These are phyloP conservation scores for Pteronotus mesoamericanus DNA, from an alignment of 2,797 vertebrate genomes.

Conservation along the genomic window DNA sequence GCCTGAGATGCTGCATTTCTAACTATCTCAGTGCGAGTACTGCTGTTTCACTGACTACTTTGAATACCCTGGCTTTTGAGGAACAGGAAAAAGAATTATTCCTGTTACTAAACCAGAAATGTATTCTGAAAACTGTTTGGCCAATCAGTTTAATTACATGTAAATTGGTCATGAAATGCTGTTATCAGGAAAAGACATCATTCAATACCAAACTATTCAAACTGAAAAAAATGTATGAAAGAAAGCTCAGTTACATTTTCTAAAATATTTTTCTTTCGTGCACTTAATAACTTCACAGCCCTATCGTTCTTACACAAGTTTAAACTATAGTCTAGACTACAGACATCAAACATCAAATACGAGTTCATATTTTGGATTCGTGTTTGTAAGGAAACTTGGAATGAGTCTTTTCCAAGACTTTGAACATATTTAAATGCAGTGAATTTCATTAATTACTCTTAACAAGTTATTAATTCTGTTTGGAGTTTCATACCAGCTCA, in stretches of 20 bases:
- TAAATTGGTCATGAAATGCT: background rate
- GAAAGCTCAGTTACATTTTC: background rate
- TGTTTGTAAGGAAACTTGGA: conserved; percentile 39
- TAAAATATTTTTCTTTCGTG: background rate
- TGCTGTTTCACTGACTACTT: background rate
- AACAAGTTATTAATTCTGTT: conserved; percentile 50
- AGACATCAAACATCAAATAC: background rate
- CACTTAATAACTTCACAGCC: background rate
- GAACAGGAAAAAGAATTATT: background rate
- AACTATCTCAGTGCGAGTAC: background rate
- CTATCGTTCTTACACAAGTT: background rate
- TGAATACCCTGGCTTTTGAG: conserved; percentile 9
- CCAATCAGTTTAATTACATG: background rate
- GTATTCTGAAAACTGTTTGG: background rate
- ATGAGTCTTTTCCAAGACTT: conserved; percentile 49
- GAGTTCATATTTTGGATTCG: conserved; percentile 11
- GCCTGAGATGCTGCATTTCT: background rate
- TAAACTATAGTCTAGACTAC: background rate
- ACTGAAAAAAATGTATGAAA: background rate
- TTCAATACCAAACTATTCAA: background rate
- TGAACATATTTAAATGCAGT: conserved; percentile 54
- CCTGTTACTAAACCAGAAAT: background rate
- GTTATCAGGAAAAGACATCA: background rate
- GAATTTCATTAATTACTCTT: conserved; percentile 61
- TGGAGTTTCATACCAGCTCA: background rate